Evolutionary conservation across 2,113 vertebrate genomes (phyloP), one percentile per base, ranked within the genome.

Genomic region (Zapornia atra): DNA sequence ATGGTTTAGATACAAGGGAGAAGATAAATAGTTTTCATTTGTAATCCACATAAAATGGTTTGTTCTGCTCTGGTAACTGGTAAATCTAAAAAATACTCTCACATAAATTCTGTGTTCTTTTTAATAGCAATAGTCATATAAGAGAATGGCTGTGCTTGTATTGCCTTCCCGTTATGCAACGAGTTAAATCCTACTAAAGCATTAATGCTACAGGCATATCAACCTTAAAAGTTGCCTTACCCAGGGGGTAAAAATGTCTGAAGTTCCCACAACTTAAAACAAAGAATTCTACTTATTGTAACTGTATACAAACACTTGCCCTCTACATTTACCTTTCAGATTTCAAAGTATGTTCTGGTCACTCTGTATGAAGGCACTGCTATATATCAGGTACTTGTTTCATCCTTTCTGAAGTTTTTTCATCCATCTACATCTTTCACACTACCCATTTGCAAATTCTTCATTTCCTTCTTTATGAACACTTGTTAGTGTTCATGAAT

Each of bases 21-120:
- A 92, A 97, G 92, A 97, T 94, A 97, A 96, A 97, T 92, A 82
- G 56, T 88, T 97, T 97, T 97, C 80, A 95, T 94, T 82, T 95
- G 68, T 78, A 97, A 68, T 11, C 54, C 60, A 90, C 54, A 94
- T 33, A 81, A 97, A 92, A 95, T 77, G 33, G 38, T 89, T 95
- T 95, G 71, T 94, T 97, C 90, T 97, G 89, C 94, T 97, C 71
- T 90, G 33, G 22, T 81, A 95, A 91, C 42, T 87, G 56, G 65
- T 89, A 96, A 96, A 96, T 92, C 42, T 92, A 66, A 95, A 96
- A 92, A 94, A 53, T 29, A 36, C 15, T 76, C 38, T 70, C 70
- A 86, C 79, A 91, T 83, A 94, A 94, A 93, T 95, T 92, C 54
- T 85, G 15, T 91, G 22, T 44, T 95, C 56, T 92, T 94, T 97